Percentiles rank a stretch among this genome's conserved stretches.
Conservation (phyloP, 2,113 vertebrate genomes). For the Antennarius striatus region DNA sequence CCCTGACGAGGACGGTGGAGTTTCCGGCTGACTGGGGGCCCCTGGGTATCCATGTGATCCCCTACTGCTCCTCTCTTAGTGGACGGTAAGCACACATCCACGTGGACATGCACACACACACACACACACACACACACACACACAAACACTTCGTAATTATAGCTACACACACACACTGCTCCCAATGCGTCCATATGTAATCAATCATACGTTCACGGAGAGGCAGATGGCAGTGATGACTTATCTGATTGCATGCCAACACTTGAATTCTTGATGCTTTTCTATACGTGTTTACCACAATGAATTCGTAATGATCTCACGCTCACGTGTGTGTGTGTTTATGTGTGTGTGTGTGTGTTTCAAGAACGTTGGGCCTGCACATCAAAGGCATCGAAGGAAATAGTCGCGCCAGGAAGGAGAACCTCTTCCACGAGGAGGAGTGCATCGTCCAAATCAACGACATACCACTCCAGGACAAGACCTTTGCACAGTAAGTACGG, state of each 20-base stretch:
- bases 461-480: constrained; percentile 88
- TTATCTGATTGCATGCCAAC: constrained; percentile 2
- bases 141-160: not conserved
- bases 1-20: constrained; percentile 86
- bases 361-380: constrained; percentile 90
- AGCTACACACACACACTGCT: not conserved
- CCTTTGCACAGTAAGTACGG: constrained; percentile 88
- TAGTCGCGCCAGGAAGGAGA: constrained; percentile 87
- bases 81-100: constrained; percentile 85
- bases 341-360: constrained; percentile 37
- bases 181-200: not conserved
- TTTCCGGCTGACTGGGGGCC: constrained; percentile 88
- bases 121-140: not conserved
- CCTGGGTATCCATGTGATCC: constrained; percentile 92
- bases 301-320: constrained; percentile 9
- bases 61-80: constrained; percentile 93
- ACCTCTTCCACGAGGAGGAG: constrained; percentile 89
- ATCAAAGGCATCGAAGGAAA: constrained; percentile 90
- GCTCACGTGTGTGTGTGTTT: constrained; percentile 35
- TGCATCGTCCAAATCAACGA: constrained; percentile 94
- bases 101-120: not conserved
- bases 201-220: constrained; percentile 1
- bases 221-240: constrained; percentile 47
- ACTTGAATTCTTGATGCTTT: no score
- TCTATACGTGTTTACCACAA: constrained; percentile 19